These are phyloP conservation scores for Augiades crinisus DNA, from an alignment of 2,888 invertebrate genomes.

Conservation along the genomic window DNA sequence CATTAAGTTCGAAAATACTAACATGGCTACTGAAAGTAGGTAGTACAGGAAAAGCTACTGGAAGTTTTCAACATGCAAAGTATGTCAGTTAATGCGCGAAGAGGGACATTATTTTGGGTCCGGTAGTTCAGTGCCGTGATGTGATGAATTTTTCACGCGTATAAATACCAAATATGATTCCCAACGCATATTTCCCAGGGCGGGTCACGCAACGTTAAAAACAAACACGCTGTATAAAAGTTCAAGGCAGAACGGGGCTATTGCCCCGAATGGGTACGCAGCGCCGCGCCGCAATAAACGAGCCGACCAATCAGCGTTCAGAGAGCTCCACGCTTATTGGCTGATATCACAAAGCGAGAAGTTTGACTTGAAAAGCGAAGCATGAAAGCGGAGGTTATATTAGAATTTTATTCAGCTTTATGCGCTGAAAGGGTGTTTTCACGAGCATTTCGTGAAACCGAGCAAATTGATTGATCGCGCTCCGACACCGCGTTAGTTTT, in stretches of 20 bases:
- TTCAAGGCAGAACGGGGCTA: constrained; percentile 37
- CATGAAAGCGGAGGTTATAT: constrained; percentile 23
- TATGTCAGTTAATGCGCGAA: too few relatives aligned
- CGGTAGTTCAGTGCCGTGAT: background rate
- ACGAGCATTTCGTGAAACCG: constrained; percentile 15
- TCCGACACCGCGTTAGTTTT: constrained; percentile 3
- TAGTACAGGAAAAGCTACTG: too few relatives aligned
- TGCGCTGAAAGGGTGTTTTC: constrained; percentile 15
- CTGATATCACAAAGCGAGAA: constrained; percentile 24
- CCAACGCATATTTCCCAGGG: constrained; percentile 20
- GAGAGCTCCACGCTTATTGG: constrained; percentile 22
- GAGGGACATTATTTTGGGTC: too few relatives aligned
- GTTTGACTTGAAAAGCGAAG: constrained; percentile 9
- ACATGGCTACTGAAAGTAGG: too few relatives aligned
- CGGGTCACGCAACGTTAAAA: constrained; percentile 12
- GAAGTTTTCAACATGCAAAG: too few relatives aligned
- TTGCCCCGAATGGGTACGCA: constrained; percentile 32
- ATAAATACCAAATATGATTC: constrained; percentile 7
- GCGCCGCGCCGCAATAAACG: constrained; percentile 33
- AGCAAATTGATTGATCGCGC: constrained; percentile 17
- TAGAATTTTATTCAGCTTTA: constrained; percentile 23
- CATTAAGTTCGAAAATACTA: too few relatives aligned
- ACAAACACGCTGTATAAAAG: constrained; percentile 24
- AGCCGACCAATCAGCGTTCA: constrained; percentile 38
- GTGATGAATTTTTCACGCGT: background rate